phyloP scores from a whole-genome alignment of 2,113 vertebrate species.

The Protomyctophum bolini region DNA sequence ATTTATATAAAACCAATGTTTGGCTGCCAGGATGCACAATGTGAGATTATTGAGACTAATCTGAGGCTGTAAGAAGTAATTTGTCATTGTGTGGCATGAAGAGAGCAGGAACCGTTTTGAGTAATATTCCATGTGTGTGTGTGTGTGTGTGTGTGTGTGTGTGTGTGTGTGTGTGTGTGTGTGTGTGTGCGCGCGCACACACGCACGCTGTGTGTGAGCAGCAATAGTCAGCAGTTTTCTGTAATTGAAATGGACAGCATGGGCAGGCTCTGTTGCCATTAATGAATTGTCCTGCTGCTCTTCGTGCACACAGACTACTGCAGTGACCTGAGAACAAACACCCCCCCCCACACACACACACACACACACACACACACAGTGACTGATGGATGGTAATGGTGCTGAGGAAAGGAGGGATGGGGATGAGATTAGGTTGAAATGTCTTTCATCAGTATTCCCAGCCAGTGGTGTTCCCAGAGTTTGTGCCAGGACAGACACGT shows the following conservation, averaged over 20 bases:
- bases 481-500: not conserved
- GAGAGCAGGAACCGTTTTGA: slow-evolving; percentile 16
- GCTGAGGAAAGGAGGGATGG: slow-evolving; percentile 28
- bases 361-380: slow-evolving; percentile 10
- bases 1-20: slow-evolving; percentile 2
- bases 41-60: slow-evolving; percentile 39
- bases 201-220: slow-evolving; percentile 20
- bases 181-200: not conserved
- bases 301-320: slow-evolving; percentile 22
- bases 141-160: slow-evolving; percentile 10
- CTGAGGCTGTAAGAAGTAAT: slow-evolving; percentile 17
- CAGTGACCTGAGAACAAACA: slow-evolving; percentile 24
- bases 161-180: not conserved
- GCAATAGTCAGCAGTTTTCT: slow-evolving; percentile 64
- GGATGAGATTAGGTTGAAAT: slow-evolving; percentile 38
- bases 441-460: slow-evolving; percentile 42
- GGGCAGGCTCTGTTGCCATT: slow-evolving; percentile 53
- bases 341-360: slow-evolving; percentile 16
- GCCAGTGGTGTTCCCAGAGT: not conserved
- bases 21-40: not conserved
- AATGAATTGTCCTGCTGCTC: slow-evolving; percentile 61
- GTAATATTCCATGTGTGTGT: slow-evolving; percentile 15
- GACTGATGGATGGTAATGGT: slow-evolving; percentile 43
- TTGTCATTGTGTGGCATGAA: slow-evolving; percentile 43
- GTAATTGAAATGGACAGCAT: slow-evolving; percentile 70